Base-by-base conservation (phyloP, 2,888 invertebrate species). In the Caenorhabditis panamensis region DNA sequence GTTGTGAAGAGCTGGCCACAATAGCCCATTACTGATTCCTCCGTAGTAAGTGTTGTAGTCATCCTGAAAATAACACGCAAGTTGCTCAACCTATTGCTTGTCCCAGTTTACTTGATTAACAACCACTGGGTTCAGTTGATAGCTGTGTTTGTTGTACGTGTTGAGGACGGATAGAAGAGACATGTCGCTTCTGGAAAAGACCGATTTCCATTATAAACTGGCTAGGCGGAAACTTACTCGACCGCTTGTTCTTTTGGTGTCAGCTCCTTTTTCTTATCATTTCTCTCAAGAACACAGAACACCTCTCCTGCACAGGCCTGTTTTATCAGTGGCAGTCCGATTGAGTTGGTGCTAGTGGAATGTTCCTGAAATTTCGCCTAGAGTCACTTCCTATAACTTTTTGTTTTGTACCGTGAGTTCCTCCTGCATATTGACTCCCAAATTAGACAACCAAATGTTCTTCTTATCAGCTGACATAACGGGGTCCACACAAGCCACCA, bases 1-100 rank as follows among this genome's bases (percentile, higher is more conserved):
- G 61, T 88, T 87, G 69, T 89, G 89, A 47, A 89, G 82, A 8
- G 89, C 89, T 9, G 89, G 89, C 89, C 89, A 89, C 36, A 89
- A 77, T 16, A 89, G 72, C 26, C 89, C 89, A 56, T 89, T 89
- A 47, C 86, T 86, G 67, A 89, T 89, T 61, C 89, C 89, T 2
- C 87, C 89, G 62, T 89, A 89, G 63, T 89, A 89, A 1, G 87
- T 85, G 63, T 79, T 80, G 75, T 89, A 89, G 69, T 89, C 89
- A 18, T 89, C 87, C 68, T 85, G 82, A 51, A 66, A 61, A 18
- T 3, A 4, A 13, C n/a, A n/a, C n/a, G n/a, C n/a, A 31, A 31
- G 31, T 31, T 4, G 31, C 9, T 31, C 31, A 4, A 9, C 4
- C 9, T 26, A 16, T 49, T 4, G 13, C 24, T 18, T n/a, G 1